These are phyloP conservation scores for Parochlus steinenii DNA, from an alignment of 2,888 invertebrate species.

Conservation along the genomic window DNA sequence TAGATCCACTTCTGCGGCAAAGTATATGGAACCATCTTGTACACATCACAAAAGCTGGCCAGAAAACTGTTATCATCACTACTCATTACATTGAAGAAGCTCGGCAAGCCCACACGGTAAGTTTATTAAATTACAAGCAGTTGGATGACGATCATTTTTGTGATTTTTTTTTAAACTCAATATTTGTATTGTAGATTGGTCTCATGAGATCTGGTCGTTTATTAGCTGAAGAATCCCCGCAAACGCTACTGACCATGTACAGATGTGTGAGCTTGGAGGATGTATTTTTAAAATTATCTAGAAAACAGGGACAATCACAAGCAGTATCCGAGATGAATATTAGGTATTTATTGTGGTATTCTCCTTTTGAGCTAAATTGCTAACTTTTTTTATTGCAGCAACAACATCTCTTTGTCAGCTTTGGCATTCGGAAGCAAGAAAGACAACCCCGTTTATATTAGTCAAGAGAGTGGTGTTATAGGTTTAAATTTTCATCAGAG, in stretches of 20 bases:
- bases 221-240: constrained; percentile 80
- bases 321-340: constrained; percentile 29
- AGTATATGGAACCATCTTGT: constrained; percentile 92
- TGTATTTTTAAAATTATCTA: constrained; percentile 77
- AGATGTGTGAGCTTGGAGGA: constrained; percentile 74
- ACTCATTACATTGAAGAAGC: constrained; percentile 96
- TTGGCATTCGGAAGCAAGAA: constrained; percentile 67
- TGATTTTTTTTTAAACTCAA: constrained; percentile 9
- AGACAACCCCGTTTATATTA: constrained; percentile 67
- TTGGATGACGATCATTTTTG: too few species aligned
- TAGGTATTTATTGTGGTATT: constrained; percentile 20
- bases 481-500: constrained; percentile 82
- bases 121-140: constrained; percentile 21
- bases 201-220: constrained; percentile 84
- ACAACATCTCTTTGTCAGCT: constrained; percentile 64
- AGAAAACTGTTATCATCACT: constrained; percentile 83
- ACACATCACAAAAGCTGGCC: constrained; percentile 72
- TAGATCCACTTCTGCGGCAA: constrained; percentile 75
- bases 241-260: constrained; percentile 66
- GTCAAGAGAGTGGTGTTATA: constrained; percentile 72
- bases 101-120: constrained; percentile 72
- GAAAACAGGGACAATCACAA: constrained; percentile 55
- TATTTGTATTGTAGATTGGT: constrained; percentile 51
- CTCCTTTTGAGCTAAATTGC: constrained; percentile 5
- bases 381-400: constrained; percentile 30